Percentiles rank a stretch among this genome's conserved stretches.
These are phyloP conservation scores for Biston betularia DNA, from an alignment of 2,888 invertebrate genomes.

Conservation along the genomic window DNA sequence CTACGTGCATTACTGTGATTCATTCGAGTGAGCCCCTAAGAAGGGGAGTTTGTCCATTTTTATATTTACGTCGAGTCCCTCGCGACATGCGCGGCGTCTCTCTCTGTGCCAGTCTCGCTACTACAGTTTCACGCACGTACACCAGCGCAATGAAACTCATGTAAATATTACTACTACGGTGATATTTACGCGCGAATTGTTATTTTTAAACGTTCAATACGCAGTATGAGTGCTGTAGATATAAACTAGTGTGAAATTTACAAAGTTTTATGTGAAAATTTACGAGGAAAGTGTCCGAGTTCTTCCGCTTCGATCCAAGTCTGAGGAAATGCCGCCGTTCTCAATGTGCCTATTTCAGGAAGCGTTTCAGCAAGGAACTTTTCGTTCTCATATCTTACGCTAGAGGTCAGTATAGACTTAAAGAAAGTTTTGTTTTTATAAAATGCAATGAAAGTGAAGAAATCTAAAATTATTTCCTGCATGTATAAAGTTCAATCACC, in stretches of 20 bases:
- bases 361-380: constrained; percentile 82
- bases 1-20: constrained; percentile 78
- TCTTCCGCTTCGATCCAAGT: constrained; percentile 80
- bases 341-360: constrained; percentile 81
- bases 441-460: neutral
- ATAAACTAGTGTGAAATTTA: constrained; percentile 57
- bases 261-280: constrained; percentile 68
- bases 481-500: constrained; percentile 74
- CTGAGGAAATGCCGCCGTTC: constrained; percentile 77
- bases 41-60: constrained; percentile 86
- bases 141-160: constrained; percentile 79
- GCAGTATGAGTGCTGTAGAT: constrained; percentile 60
- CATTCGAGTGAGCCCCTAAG: constrained; percentile 80
- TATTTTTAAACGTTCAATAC: constrained; percentile 70
- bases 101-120: constrained; percentile 76
- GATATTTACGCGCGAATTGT: constrained; percentile 78
- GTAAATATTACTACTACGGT: constrained; percentile 82
- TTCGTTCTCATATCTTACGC: constrained; percentile 80
- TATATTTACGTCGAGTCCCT: constrained; percentile 84
- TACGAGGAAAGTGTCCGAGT: constrained; percentile 65
- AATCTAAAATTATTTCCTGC: constrained; percentile 25
- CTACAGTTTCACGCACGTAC: constrained; percentile 83
- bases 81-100: constrained; percentile 84
- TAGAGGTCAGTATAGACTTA: constrained; percentile 80
- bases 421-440: constrained; percentile 37